Evolutionary conservation across 2,797 vertebrate genomes (phyloP).

Genomic region (Ptychobarbus kaznakovi): DNA sequence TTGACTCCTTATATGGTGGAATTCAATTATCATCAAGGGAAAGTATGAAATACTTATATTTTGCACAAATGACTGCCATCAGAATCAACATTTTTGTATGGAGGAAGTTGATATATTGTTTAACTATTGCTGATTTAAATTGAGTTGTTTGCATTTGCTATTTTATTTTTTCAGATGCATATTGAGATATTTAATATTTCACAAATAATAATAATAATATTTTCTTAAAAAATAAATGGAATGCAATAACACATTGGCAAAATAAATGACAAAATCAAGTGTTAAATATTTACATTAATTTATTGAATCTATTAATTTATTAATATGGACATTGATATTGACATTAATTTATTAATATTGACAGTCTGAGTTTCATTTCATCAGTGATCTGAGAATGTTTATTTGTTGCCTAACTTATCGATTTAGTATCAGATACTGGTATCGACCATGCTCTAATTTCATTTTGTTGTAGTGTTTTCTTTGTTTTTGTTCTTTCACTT

Average conservation of each 20-base stretch:
- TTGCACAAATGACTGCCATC: background rate
- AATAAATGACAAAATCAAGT: background rate
- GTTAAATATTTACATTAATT: background rate
- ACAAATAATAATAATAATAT: no score
- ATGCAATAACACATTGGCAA: background rate
- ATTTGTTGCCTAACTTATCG: background rate
- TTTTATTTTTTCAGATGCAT: background rate
- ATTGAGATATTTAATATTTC: no score
- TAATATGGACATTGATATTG: background rate
- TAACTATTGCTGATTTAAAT: background rate
- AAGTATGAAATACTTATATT: background rate
- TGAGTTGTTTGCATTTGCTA: background rate
- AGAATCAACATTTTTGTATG: background rate
- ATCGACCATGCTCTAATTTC: background rate
- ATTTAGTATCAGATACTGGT: background rate
- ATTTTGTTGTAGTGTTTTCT: background rate
- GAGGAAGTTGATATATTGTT: background rate
- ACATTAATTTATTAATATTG: background rate
- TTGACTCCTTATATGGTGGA: background rate
- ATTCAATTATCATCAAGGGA: background rate
- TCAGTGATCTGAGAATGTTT: slow-evolving; percentile 13
- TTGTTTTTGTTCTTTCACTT: background rate
- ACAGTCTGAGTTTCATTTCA: background rate
- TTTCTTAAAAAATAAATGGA: background rate
- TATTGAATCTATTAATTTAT: no score